Percentiles rank a stretch among this genome's conserved stretches.
Evolutionary conservation across 1,140 invertebrate genomes (phyloP).

Genomic region (Rhagoletis pomonella): DNA sequence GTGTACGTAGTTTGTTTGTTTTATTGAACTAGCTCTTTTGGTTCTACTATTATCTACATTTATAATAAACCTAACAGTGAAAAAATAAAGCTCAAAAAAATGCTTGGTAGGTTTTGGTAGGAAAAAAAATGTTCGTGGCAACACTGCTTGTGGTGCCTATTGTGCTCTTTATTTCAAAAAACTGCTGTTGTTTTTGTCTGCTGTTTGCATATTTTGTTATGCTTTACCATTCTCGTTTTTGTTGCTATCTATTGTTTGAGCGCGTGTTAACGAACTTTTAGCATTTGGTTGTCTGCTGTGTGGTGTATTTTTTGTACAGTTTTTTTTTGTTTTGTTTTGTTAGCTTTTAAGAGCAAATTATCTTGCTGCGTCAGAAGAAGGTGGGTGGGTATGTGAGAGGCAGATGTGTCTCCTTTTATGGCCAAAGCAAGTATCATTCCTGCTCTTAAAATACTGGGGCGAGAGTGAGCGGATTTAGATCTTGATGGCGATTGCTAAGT

Average conservation of each 20-base stretch:
- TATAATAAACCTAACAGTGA: too few species aligned
- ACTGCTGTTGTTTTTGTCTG: neutral
- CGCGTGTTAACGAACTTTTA: conserved; percentile 46
- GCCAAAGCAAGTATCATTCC: neutral
- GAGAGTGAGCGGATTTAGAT: neutral
- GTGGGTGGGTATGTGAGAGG: neutral
- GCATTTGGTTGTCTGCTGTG: neutral
- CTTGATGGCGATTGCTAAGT: neutral
- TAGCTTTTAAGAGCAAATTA: neutral
- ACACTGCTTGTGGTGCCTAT: neutral
- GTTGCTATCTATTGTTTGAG: conserved; percentile 36
- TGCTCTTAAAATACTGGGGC: neutral
- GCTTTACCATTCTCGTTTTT: neutral
- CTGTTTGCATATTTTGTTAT: neutral
- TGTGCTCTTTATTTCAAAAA: neutral
- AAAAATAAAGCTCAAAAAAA: too few species aligned
- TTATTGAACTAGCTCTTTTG: too few species aligned
- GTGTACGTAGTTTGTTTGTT: too few species aligned
- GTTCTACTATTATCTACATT: neutral
- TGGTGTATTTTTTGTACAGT: neutral
- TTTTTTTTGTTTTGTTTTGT: neutral
- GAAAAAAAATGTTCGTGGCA: neutral
- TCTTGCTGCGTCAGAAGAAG: neutral
- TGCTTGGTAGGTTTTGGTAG: neutral
- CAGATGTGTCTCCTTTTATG: neutral